These are phyloP conservation scores for Tetrapedia diversipes DNA, from an alignment of 2,888 invertebrate species.

Conservation along the genomic window DNA sequence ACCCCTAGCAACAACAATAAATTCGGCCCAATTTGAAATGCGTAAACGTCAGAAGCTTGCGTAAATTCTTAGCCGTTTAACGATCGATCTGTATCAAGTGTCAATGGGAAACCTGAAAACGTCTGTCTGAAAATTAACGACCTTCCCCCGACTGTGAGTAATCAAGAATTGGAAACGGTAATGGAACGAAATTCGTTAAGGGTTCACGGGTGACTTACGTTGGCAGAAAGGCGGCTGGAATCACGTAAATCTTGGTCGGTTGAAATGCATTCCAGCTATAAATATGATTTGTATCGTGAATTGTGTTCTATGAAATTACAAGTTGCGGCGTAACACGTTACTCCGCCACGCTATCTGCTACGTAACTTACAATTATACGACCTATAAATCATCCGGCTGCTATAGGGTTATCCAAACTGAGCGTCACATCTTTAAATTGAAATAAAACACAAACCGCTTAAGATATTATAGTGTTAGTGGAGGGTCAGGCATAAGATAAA, in stretches of 20 bases:
- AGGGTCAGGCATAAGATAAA: too few species aligned
- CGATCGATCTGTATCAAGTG: background rate
- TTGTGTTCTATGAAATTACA: conserved; percentile 55
- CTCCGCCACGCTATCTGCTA: conserved; percentile 17
- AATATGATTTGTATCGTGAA: conserved; percentile 66
- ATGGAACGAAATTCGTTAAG: conserved; percentile 57
- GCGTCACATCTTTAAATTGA: too few species aligned
- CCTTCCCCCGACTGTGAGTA: conserved; percentile 29
- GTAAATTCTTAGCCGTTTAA: background rate
- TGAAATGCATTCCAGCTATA: conserved; percentile 53
- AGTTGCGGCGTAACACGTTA: conserved; percentile 44
- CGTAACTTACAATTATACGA: conserved; percentile 47
- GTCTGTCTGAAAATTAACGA: conserved; percentile 10
- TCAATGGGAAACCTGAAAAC: conserved; percentile 8
- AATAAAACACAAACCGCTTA: too few species aligned
- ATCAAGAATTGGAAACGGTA: conserved; percentile 42
- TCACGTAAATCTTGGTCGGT: conserved; percentile 56
- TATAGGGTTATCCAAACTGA: too few species aligned
- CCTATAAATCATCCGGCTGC: conserved; percentile 18
- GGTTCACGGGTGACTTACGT: conserved; percentile 55
- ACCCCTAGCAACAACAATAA: too few species aligned
- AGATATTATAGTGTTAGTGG: too few species aligned
- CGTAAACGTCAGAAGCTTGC: background rate
- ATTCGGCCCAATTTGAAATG: too few species aligned
- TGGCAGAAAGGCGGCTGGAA: conserved; percentile 49